Evolutionary conservation across 2,797 vertebrate genomes (phyloP).

Genomic region (Sebastes alutus): DNA sequence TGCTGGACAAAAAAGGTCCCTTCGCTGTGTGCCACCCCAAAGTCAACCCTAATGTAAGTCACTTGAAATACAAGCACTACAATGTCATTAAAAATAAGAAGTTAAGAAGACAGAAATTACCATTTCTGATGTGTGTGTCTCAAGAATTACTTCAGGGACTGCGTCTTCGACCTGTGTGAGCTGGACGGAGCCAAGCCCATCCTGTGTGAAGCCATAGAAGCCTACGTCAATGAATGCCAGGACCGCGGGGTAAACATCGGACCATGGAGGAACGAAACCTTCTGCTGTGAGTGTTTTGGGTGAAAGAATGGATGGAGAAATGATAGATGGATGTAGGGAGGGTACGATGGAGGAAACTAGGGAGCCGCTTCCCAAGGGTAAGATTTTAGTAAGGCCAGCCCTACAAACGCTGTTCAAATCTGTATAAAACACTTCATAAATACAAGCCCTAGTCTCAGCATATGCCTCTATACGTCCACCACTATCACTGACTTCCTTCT

Average conservation of each 20-base stretch:
- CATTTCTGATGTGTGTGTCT: slow-evolving; percentile 3
- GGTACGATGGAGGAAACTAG: neutral
- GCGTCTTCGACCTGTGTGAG: slow-evolving; percentile 82
- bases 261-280: slow-evolving; percentile 80
- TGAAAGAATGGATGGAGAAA: neutral
- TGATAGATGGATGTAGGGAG: neutral
- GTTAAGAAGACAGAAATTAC: too few relatives aligned
- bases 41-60: slow-evolving; percentile 81
- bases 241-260: slow-evolving; percentile 76
- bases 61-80: neutral
- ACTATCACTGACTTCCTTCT: neutral
- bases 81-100: too few relatives aligned
- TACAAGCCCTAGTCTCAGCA: neutral
- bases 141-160: slow-evolving; percentile 80
- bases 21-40: slow-evolving; percentile 80
- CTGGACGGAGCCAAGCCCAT: slow-evolving; percentile 74
- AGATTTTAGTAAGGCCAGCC: too few relatives aligned
- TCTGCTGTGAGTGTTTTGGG: slow-evolving; percentile 73
- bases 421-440: neutral
- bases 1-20: slow-evolving; percentile 78
- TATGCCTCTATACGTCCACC: neutral
- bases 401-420: neutral
- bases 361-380: neutral
- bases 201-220: slow-evolving; percentile 83
- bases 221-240: slow-evolving; percentile 83